These are phyloP conservation scores for Parapristionchus giblindavisi DNA, from an alignment of 2,888 invertebrate species.

Conservation along the genomic window DNA sequence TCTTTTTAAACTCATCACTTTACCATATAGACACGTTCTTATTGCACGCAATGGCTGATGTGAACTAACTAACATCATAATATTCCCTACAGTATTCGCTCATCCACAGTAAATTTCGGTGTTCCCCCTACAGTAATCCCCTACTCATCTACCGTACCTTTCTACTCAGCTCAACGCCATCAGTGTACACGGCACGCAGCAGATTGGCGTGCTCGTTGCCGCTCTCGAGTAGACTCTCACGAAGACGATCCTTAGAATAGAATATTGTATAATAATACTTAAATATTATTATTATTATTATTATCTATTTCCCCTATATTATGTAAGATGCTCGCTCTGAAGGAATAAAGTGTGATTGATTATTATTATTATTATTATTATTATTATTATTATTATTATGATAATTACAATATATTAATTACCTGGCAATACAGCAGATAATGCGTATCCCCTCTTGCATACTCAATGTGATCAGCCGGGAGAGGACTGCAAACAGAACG, in stretches of 20 bases:
- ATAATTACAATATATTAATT: conserved; percentile 71
- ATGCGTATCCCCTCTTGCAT: conserved; percentile 94
- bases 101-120: neutral
- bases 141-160: conserved; percentile 72
- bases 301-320: too few relatives aligned
- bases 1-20: too few relatives aligned
- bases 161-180: conserved; percentile 81
- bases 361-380: too few relatives aligned
- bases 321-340: too few relatives aligned
- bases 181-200: conserved; percentile 79
- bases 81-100: too few relatives aligned
- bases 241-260: conserved; percentile 41
- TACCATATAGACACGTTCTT: too few relatives aligned
- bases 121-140: neutral
- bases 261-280: too few relatives aligned
- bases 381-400: too few relatives aligned
- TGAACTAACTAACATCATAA: too few relatives aligned
- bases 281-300: too few relatives aligned
- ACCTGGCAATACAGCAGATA: conserved; percentile 87
- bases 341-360: too few relatives aligned
- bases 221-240: conserved; percentile 78
- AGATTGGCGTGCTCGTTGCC: conserved; percentile 74
- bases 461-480: conserved; percentile 81
- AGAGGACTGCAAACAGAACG: conserved; percentile 77
- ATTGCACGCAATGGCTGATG: too few relatives aligned